Evolutionary conservation across 2,113 vertebrate genomes (phyloP).

Genomic region (Spilogale gracilis): DNA sequence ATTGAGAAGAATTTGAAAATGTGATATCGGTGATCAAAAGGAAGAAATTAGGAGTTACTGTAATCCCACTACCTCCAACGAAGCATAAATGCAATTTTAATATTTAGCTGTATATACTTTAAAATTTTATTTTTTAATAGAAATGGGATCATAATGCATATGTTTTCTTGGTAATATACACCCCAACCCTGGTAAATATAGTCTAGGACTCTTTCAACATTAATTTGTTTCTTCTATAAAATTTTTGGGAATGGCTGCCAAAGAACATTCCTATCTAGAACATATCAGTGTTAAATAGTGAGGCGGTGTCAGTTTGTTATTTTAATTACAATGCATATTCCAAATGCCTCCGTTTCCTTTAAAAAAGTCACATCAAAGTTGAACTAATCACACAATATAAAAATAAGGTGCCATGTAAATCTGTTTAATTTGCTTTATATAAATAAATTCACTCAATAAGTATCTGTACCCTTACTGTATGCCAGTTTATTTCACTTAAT

Average conservation of each 20-base stretch:
- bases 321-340: constrained; percentile 12
- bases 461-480: background rate
- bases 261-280: background rate
- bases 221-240: constrained; percentile 1
- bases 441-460: constrained; percentile 30
- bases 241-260: background rate
- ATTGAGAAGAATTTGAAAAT: background rate
- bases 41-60: background rate
- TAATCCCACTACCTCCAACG: background rate
- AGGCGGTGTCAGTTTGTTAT: background rate
- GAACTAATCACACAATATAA: background rate
- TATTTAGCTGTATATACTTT: background rate
- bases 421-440: background rate
- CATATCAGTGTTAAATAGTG: constrained; percentile 25
- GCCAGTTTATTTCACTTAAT: background rate
- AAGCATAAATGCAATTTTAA: background rate
- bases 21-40: background rate
- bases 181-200: background rate
- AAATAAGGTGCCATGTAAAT: background rate
- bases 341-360: constrained; percentile 15
- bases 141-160: background rate
- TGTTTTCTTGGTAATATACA: background rate
- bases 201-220: background rate
- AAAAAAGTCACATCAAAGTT: background rate
- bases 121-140: constrained; percentile 1